Evolutionary conservation across 2,888 invertebrate species (phyloP).

Genomic region (Phorcus lineatus): DNA sequence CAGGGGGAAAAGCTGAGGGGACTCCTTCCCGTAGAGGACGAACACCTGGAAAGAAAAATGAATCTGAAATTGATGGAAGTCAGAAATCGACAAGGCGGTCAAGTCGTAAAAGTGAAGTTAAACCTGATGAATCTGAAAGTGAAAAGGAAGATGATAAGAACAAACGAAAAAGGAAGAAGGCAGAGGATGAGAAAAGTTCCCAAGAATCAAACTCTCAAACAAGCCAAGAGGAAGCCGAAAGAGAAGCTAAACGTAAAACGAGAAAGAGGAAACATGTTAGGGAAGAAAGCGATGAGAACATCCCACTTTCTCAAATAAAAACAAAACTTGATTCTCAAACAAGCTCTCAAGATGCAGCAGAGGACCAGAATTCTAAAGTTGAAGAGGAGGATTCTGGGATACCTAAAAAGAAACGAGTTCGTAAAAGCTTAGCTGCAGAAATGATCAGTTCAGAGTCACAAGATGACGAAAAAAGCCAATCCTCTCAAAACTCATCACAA

Average conservation of each 20-base stretch:
- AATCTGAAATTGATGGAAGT: too few relatives aligned
- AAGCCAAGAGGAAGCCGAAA: background rate
- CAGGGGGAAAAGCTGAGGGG: background rate
- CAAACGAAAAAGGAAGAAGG: background rate
- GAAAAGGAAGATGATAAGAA: background rate
- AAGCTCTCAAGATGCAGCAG: background rate
- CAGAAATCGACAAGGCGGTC: too few relatives aligned
- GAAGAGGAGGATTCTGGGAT: background rate
- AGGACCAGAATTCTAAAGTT: background rate
- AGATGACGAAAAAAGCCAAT: too few relatives aligned
- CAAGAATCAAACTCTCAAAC: constrained; percentile 12
- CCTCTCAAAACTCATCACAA: too few relatives aligned
- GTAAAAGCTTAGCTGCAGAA: constrained; percentile 1
- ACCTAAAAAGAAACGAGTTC: background rate
- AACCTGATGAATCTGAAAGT: background rate
- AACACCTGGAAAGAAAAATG: background rate
- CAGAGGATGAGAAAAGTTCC: background rate
- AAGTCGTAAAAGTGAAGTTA: too few relatives aligned
- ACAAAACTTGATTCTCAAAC: background rate
- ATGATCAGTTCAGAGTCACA: background rate
- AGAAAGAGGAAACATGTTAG: background rate
- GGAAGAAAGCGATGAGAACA: background rate
- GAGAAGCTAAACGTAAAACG: background rate
- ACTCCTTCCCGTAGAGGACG: background rate
- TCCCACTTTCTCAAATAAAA: background rate